Base-by-base conservation (phyloP, 2,113 vertebrate species). In the Serilophus lunatus region DNA sequence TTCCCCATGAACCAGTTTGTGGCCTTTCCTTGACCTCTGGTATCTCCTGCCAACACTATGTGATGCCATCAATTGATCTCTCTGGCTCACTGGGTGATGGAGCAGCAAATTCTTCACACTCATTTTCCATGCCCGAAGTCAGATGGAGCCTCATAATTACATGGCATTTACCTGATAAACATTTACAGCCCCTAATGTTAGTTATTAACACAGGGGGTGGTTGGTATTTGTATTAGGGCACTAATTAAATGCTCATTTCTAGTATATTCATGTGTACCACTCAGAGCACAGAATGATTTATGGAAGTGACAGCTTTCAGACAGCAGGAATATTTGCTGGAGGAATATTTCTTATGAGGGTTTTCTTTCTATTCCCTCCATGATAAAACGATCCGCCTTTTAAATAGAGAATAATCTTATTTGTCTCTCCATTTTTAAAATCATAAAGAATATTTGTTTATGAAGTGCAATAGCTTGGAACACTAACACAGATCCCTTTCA, bases 231-330 rank as follows among this genome's bases (percentile, higher is more conserved):
- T 31, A 85, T 61, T 69, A 77, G 25, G 82, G 20, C 38, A 16
- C 70, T 95, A 95, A 96, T 95, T 91, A 95, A 96, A 90, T 85
- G 63, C 75, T 95, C 75, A n/a, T 95, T 96, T 90, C 74, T 78
- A 59, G 50, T 57, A 61, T 53, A 51, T 59, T 63, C 50, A 7
- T 74, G 84, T 45, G 53, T 13, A 47, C 80, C 47, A 85, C 91
- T 45, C 42, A 92, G 84, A 94, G 63, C 87, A 77, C 0, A 5
- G 50, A n/a, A 63, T 85, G 53, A 90, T 54, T 95, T 91, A 88
- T 69, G 59, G 45, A 90, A 92, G 35, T 45, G 68, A 63, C 70
- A 82, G 20, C 28, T 90, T 79, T 89, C 78, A 87, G 61, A 47
- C 12, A 77, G 66, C 50, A 92, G 64, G 79, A 90, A 42, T 68